Conservation (phyloP, 2,797 vertebrate genomes). For the Poeciliopsis paucimaculata region DNA sequence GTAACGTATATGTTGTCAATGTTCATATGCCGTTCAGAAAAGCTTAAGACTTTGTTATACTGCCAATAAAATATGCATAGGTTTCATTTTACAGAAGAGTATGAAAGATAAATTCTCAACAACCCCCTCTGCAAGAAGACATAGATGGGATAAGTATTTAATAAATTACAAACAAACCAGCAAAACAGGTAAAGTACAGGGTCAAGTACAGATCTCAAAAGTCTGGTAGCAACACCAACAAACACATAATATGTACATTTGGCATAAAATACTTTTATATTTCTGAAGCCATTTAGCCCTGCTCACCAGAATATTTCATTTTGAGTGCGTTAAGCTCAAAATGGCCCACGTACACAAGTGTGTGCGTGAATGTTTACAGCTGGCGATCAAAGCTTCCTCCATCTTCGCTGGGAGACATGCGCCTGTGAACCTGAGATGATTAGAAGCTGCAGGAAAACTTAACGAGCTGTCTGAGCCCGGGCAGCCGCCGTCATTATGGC, state of each 20-base stretch:
- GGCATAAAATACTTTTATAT: background rate
- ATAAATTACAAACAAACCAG: background rate
- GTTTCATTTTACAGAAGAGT: background rate
- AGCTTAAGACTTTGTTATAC: background rate
- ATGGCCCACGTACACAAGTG: slow-evolving; percentile 7
- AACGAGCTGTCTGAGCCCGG: slow-evolving; percentile 62
- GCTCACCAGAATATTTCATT: slow-evolving; percentile 13
- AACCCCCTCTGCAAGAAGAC: background rate
- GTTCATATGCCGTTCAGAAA: background rate
- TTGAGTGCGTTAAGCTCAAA: slow-evolving; percentile 16
- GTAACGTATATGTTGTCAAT: background rate
- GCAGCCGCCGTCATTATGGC: slow-evolving; percentile 54
- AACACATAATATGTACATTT: background rate
- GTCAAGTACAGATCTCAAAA: background rate
- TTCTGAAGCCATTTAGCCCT: slow-evolving; percentile 31
- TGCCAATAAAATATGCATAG: background rate
- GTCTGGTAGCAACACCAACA: background rate
- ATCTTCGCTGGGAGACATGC: slow-evolving; percentile 26
- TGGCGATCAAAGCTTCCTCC: slow-evolving; percentile 66
- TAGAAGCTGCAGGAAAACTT: slow-evolving; percentile 64
- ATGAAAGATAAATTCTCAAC: background rate
- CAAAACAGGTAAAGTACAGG: background rate
- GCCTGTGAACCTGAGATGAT: slow-evolving; percentile 67
- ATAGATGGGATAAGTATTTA: background rate
- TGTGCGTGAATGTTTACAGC: slow-evolving; percentile 46